phyloP scores from a whole-genome alignment of 2,888 invertebrate genomes.

The Spodoptera picta region DNA sequence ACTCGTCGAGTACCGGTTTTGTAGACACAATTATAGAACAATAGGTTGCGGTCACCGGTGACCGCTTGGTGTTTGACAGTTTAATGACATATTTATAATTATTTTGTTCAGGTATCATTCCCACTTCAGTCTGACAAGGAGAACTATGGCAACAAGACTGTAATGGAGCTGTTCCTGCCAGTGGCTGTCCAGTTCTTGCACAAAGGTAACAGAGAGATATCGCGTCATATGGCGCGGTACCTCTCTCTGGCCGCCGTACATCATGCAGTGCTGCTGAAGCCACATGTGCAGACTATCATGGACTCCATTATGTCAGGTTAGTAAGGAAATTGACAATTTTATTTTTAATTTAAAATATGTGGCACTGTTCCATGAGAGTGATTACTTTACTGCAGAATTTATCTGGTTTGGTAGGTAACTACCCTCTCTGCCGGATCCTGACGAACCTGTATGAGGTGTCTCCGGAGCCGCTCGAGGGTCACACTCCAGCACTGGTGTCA shows the following conservation, averaged over 20 bases:
- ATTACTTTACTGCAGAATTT: no score
- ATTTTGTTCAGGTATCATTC: constrained; percentile 77
- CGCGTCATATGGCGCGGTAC: constrained; percentile 96
- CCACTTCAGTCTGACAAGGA: constrained; percentile 84
- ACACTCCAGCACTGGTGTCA: constrained; percentile 94
- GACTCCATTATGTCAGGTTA: constrained; percentile 95
- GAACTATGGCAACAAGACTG: constrained; percentile 89
- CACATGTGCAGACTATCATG: constrained; percentile 96
- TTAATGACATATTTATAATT: no score
- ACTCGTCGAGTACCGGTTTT: no score
- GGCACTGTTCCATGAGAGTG: no score
- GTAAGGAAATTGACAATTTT: background rate
- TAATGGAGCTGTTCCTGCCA: constrained; percentile 95
- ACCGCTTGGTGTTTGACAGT: no score
- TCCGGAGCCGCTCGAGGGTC: constrained; percentile 94
- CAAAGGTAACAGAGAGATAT: constrained; percentile 96
- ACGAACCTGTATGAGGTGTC: constrained; percentile 97
- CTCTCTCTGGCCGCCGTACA: constrained; percentile 97
- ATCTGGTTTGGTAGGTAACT: constrained; percentile 91
- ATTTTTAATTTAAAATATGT: no score
- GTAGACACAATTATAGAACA: no score
- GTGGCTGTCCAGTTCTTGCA: constrained; percentile 97
- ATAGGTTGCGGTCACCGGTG: no score
- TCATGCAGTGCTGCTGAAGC: constrained; percentile 94
- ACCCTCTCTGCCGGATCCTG: constrained; percentile 95